Base-by-base conservation (phyloP, 2,888 invertebrate species). In the Tinea trinotella region DNA sequence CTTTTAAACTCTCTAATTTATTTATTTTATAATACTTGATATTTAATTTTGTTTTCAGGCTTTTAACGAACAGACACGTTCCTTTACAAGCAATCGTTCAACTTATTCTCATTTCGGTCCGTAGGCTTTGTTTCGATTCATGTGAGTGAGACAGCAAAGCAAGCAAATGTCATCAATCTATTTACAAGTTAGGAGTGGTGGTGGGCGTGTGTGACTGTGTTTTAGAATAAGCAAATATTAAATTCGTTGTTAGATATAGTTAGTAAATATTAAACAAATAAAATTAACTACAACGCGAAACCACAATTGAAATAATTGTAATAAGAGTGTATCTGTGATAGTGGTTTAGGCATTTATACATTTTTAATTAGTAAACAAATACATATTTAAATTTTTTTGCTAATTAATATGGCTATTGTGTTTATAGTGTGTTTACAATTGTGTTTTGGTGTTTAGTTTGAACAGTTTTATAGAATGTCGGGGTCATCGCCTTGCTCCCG, bases 141-240 rank as follows among this genome's bases (percentile, higher is more conserved):
- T 13, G 40, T 40, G 35, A 13, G 7, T 40, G 40, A 40, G 12
- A 55, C 50, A 40, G 36, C 56, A 56, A 62, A n/a, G n/a, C n/a
- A n/a, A 54, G 34, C 56, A 56, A 62, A 61, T 59, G 62, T 75
- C 71, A 68, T 59, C 70, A 19, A 19, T 30, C 18, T 73, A 73
- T 73, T 74, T 75, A 71, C 70, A 74, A 69, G 75, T 76, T 75
- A 75, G 76, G 73, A 70, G 68, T 70, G 72, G 74, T 56, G 73
- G 68, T 76, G 82, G 82, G 80, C 78, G 84, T 82, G 81, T 75
- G 65, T n/a, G n/a, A n/a, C n/a, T n/a, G n/a, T 71, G 66, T 75
- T 76, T 68, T 54, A 57, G 53, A 46, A 56, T 58, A 46, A 52
- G 59, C 9, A 46, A 15, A 4, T 57, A 55, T 36, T 36, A 44